Base-by-base conservation (phyloP, 1,140 invertebrate species). In the Meloidogyne hapla region DNA sequence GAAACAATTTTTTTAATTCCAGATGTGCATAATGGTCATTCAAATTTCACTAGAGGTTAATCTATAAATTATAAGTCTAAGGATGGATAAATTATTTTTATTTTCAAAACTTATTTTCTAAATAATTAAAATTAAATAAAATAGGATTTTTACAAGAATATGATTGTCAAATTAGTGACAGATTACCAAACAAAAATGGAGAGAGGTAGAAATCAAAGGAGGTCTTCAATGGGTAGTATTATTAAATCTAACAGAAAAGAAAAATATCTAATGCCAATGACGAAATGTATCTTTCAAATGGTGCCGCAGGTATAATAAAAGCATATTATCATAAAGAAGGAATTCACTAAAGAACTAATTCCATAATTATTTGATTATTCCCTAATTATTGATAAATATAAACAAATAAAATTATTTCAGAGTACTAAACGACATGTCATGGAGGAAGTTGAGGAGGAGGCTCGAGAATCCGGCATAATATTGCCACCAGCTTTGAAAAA, bases 131-230 rank as follows among this genome's bases (percentile, higher is more conserved):
- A n/a, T n/a, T 56, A n/a, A 21, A 56, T 56, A 8, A 56, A 48
- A 56, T 6, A 56, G 74, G 86, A 87, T 64, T 75, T 86, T 13
- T 86, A 86, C 74, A 77, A 76, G 25, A 77, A 77, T 66, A 40
- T 86, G 28, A 63, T 86, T 9, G 83, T 87, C 76, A 86, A 86
- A 76, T 62, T 86, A 10, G 74, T 86, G 18, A 65, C 78, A 61
- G 85, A 86, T 38, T 86, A 86, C 64, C 86, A 87, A 69, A 84
- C 81, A n/a, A 85, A 86, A 78, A 33, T 86, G 25, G 83, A 83
- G n/a, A 69, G 76, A 83, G 84, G 85, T 77, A 71, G 10, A 56
- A 56, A 56, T 56, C 48, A n/a, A 56, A 56, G 48, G 48, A 18
- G 48, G 18, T 4, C 18, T n/a, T 56, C 48, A n/a, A n/a, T 56